Base-by-base conservation (phyloP, 2,113 vertebrate species). In the Thryonomys swinderianus region DNA sequence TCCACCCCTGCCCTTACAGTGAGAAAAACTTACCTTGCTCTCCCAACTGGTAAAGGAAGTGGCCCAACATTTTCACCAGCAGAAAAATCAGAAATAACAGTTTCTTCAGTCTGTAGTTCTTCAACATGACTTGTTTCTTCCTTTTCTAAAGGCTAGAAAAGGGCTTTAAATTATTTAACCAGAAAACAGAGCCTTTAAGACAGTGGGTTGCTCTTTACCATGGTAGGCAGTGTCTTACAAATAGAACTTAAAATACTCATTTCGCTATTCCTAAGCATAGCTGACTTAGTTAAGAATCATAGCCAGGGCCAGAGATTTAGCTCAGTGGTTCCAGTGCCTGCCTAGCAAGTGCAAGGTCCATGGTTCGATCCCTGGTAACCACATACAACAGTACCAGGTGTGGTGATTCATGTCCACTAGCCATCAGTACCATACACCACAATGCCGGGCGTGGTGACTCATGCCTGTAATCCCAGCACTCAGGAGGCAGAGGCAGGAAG, bases 1-100 rank as follows among this genome's bases (percentile, higher is more conserved):
- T 69, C 53, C 53, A 82, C 1, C 45, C 3, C 6, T 69, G 45
- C 10, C 45, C 16, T 12, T 37, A 61, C 2, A 66, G 23, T 37
- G 82, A 48, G 81, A 83, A 73, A 91, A 80, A 91, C 95, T 97
- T 98, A 99, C 99, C 99, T 99, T 96, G 99, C 99, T 99, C 98
- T 99, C 91, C 96, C 98, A 91, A 99, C 61, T 67, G 99, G 96
- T 48, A 99, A 98, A 13, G 99, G 98, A 93, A 98, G 95, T 5
- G 98, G 98, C 67, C 96, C 98, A 27, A 73, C 59, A 83, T 59
- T 94, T 76, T 98, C 98, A 79, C 95, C 95, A 88, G 66, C 61
- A 88, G 97, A 95, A 93, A 97, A 78, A 88, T 98, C 97, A n/a
- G 97, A 97, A 84, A 81, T 61, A 86, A 53, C 85, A 94, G 97